phyloP scores from a whole-genome alignment of 2,797 vertebrate genomes.

The Neopelma chrysocephalum region DNA sequence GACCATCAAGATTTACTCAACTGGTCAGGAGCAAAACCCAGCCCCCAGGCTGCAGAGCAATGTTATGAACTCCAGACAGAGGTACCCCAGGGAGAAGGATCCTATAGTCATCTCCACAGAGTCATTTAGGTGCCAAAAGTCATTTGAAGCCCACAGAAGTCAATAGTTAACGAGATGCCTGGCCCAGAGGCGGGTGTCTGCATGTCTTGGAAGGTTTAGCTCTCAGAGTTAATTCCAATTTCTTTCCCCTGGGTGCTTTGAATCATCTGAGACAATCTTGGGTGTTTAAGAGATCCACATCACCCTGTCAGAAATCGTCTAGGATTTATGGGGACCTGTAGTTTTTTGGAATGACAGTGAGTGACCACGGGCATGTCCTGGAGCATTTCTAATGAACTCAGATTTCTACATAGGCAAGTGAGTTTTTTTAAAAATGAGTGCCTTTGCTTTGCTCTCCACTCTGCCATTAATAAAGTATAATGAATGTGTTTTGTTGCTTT shows the following conservation, averaged over 20 bases:
- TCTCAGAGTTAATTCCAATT: background rate
- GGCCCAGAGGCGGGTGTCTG: background rate
- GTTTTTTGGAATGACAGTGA: background rate
- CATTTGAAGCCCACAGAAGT: background rate
- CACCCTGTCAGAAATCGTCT: background rate
- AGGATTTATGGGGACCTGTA: background rate
- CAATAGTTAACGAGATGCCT: background rate
- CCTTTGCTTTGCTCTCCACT: background rate
- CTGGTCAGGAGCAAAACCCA: background rate
- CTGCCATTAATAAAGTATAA: background rate
- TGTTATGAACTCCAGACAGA: background rate
- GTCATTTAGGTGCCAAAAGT: background rate
- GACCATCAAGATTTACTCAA: background rate
- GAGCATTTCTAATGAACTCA: background rate
- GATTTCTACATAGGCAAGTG: background rate
- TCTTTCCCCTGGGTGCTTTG: background rate
- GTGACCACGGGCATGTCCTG: background rate
- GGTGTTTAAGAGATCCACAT: background rate
- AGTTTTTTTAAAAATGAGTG: background rate
- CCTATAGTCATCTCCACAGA: background rate
- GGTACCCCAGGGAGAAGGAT: background rate
- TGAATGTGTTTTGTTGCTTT: background rate
- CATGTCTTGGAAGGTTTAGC: background rate
- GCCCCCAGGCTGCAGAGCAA: background rate
- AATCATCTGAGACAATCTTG: background rate